phyloP scores from a whole-genome alignment of 2,797 vertebrate genomes.

The Squalus acanthias region DNA sequence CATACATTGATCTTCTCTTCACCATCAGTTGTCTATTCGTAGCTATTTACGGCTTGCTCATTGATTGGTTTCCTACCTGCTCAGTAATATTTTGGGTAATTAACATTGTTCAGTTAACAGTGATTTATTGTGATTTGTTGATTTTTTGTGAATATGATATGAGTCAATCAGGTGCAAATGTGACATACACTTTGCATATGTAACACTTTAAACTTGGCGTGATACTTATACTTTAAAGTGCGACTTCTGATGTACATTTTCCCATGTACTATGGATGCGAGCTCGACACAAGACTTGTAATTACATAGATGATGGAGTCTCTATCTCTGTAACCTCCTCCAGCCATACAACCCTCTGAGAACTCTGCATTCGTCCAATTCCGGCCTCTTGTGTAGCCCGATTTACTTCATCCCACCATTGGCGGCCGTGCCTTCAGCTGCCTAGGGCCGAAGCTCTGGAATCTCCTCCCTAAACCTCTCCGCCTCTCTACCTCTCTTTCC shows the following conservation, averaged over 20 bases:
- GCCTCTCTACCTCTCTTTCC: neutral
- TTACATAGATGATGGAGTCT: neutral
- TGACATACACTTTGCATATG: too few relatives aligned
- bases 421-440: neutral
- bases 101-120: neutral
- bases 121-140: neutral
- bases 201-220: neutral
- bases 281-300: neutral
- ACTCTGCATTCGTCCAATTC: neutral
- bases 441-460: neutral
- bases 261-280: neutral
- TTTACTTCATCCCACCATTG: neutral
- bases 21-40: neutral
- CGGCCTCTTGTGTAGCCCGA: neutral
- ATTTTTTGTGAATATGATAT: neutral
- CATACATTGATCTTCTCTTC: neutral
- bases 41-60: neutral
- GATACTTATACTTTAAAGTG: neutral
- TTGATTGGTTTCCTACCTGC: neutral
- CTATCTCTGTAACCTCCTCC: neutral
- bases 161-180: neutral
- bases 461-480: neutral
- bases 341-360: neutral
- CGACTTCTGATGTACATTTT: neutral
- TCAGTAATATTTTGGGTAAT: neutral